Conservation (phyloP, 2,888 invertebrate species). For the Gerris lacustris region DNA sequence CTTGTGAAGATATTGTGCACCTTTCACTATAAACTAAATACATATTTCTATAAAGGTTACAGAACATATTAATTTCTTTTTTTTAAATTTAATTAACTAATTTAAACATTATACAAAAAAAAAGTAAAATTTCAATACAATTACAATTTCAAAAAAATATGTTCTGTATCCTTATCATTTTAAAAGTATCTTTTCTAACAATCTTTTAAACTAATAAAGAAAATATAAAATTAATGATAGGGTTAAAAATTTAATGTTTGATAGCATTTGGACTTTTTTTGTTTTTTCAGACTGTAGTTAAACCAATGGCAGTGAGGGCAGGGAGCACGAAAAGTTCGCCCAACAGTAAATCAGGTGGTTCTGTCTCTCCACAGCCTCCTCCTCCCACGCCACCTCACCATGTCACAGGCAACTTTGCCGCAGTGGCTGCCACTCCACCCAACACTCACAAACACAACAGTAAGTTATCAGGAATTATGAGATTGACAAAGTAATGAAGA, state of each 20-base stretch:
- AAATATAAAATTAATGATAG: too few species aligned
- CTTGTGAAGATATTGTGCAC: neutral
- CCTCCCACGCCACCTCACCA: slow-evolving; percentile 22
- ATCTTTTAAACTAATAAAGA: too few species aligned
- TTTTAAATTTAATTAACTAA: too few species aligned
- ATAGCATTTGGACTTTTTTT: slow-evolving; percentile 13
- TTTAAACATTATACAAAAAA: too few species aligned
- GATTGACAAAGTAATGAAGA: neutral
- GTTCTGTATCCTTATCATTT: too few species aligned
- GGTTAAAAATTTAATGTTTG: too few species aligned
- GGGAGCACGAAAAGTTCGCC: slow-evolving; percentile 20
- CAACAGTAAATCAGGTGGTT: slow-evolving; percentile 36
- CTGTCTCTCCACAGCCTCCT: slow-evolving; percentile 34
- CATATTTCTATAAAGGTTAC: too few species aligned
- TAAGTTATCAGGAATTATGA: slow-evolving; percentile 8
- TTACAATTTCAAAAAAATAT: too few species aligned
- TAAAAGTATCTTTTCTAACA: too few species aligned
- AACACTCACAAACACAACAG: slow-evolving; percentile 26
- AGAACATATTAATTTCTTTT: too few species aligned
- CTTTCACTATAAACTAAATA: too few species aligned
- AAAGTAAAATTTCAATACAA: too few species aligned
- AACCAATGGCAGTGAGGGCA: slow-evolving; percentile 67
- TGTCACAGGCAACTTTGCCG: slow-evolving; percentile 47
- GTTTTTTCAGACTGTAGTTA: slow-evolving; percentile 56
- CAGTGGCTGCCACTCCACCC: slow-evolving; percentile 44